Percentiles rank a stretch among this genome's conserved stretches.
Evolutionary conservation across 2,113 vertebrate species (phyloP).

Genomic region (Neotoma lepida): DNA sequence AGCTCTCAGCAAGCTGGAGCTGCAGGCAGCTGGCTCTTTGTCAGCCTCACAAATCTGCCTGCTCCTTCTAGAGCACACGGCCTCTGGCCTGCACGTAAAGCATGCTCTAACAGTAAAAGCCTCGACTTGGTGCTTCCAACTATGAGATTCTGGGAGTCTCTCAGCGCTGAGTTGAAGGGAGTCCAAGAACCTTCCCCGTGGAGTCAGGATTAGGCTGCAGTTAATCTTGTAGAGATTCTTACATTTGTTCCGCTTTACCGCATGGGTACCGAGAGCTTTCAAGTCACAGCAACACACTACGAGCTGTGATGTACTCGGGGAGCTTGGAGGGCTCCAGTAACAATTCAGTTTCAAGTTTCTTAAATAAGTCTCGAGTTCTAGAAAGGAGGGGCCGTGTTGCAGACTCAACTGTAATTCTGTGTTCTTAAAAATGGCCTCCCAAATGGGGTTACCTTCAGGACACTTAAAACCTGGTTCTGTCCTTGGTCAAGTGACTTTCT

Average conservation of each 20-base stretch:
- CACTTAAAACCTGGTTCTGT: background rate
- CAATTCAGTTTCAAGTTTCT: background rate
- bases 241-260: conserved; percentile 31
- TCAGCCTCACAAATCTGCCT: conserved; percentile 11
- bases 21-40: conserved; percentile 53
- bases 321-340: background rate
- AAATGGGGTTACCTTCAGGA: background rate
- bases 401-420: background rate
- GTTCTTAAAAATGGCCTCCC: conserved; percentile 14
- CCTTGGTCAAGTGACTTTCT: background rate
- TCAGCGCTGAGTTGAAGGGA: conserved; percentile 4
- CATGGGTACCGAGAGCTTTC: background rate
- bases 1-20: background rate
- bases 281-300: background rate
- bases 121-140: conserved; percentile 39
- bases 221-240: conserved; percentile 20
- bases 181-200: conserved; percentile 47
- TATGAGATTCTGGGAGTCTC: conserved; percentile 19
- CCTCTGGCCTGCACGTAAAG: conserved; percentile 48
- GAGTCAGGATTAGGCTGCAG: background rate
- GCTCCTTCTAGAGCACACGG: conserved; percentile 48
- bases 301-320: background rate
- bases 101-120: conserved; percentile 58
- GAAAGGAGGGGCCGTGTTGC: background rate
- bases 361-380: background rate